These are phyloP conservation scores for Catocala nupta DNA, from an alignment of 2,888 invertebrate genomes.

Conservation along the genomic window DNA sequence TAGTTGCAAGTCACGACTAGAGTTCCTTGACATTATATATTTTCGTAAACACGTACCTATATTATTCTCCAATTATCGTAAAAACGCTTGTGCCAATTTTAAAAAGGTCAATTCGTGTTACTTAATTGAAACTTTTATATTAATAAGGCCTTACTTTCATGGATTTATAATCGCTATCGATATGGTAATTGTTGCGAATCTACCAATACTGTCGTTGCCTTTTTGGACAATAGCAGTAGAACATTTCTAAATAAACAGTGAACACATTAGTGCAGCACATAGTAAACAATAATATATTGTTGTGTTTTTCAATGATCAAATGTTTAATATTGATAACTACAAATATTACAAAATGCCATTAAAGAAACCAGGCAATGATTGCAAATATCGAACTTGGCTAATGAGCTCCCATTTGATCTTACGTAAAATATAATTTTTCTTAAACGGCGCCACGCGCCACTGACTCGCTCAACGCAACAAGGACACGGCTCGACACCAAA, in stretches of 20 bases:
- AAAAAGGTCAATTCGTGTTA: neutral
- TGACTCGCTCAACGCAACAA: constrained; percentile 59
- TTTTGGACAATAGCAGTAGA: no score
- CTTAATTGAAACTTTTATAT: neutral
- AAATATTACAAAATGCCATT: neutral
- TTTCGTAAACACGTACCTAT: neutral
- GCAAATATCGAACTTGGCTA: constrained; percentile 13
- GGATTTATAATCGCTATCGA: no score
- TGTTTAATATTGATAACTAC: no score
- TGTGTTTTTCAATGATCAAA: no score
- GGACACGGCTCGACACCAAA: constrained; percentile 60
- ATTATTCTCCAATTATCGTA: neutral
- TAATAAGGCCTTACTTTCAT: no score
- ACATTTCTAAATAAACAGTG: no score
- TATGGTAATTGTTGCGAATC: no score
- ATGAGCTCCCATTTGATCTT: constrained; percentile 26
- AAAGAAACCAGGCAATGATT: constrained; percentile 8
- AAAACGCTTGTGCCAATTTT: neutral
- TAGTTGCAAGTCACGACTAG: no score
- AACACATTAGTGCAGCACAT: no score
- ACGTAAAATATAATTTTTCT: constrained; percentile 38
- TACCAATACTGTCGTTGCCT: no score
- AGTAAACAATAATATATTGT: no score
- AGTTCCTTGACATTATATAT: constrained; percentile 3
- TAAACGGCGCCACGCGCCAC: constrained; percentile 54